These are phyloP conservation scores for Eriocheir sinensis DNA, from an alignment of 1,140 invertebrate species.

Conservation along the genomic window DNA sequence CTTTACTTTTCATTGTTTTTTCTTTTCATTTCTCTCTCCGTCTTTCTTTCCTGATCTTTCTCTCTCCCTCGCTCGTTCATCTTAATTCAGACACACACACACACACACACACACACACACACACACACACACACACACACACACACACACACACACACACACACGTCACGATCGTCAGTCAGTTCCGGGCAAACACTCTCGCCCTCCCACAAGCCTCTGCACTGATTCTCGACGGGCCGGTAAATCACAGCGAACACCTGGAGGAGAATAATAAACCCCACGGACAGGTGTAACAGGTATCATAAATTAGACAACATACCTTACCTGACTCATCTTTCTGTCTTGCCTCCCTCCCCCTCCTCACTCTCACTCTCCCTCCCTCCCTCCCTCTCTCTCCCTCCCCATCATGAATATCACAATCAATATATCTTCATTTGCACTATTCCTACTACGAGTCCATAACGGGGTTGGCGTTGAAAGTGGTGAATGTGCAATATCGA, in stretches of 20 bases:
- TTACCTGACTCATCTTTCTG: not conserved
- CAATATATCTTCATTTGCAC: slow-evolving; percentile 72
- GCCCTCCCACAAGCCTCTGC: not conserved
- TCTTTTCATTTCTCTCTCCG: not conserved
- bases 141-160: not conserved
- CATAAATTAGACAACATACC: not conserved
- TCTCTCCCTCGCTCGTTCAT: slow-evolving; percentile 27
- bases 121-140: not conserved
- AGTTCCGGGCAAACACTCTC: not conserved
- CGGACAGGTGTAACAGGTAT: not conserved
- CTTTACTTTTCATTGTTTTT: no score
- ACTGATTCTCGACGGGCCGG: not conserved
- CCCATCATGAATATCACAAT: slow-evolving; percentile 40
- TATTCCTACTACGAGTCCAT: slow-evolving; percentile 60
- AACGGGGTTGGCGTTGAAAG: slow-evolving; percentile 61
- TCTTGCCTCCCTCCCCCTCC: not conserved
- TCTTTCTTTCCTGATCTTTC: not conserved
- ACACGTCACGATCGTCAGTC: not conserved
- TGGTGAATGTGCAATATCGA: slow-evolving; percentile 66
- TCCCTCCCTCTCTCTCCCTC: not conserved
- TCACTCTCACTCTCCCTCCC: not conserved
- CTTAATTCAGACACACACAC: not conserved
- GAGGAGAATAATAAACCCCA: not conserved
- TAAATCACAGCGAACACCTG: not conserved
- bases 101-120: not conserved